Base-by-base conservation (phyloP, 2,888 invertebrate species). In the Hylaea fasciaria region DNA sequence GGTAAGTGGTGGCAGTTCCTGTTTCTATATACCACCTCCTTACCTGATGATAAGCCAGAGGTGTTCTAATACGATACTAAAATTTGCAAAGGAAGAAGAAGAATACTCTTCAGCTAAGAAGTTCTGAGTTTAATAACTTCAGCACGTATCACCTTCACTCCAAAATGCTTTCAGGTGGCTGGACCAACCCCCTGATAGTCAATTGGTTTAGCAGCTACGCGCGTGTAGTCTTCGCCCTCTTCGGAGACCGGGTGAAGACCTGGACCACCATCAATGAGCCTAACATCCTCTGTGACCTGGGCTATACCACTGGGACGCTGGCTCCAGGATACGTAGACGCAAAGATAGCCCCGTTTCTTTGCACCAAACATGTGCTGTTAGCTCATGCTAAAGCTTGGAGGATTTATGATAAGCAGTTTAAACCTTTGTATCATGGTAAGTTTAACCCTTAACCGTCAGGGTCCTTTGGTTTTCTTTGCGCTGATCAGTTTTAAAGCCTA, bases 241-340 rank as follows among this genome's bases (percentile, higher is more conserved):
- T 90, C 68, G 95, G 93, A 0, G 93, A 93, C 69, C 89, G 94
- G 40, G 94, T 95, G 0, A 93, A 90, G 74, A 83, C 89, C 45
- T 96, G 95, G 95, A 91, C 95, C 0, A 96, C 96, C 0, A 91
- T 96, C 55, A 96, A 96, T 76, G 96, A 96, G 70, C 95, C 95
- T 0, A 74, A 78, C 0, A 46, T 57, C 0, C 13, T 70, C 0
- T 78, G 78, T 17, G 75, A 75, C 0, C 13, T 16, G 0, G 55
- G 53, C 0, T 76, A 68, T 51, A 35, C 0, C 0, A 46, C 41
- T 0, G 40, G 44, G 0, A 14, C 28, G 0, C 0, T 40, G 0
- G 70, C 72, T 0, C 77, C 77, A 0, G 68, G 63, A 2, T 0
- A 72, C 0, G 14, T 62, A 0, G 66, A 69, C 3, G 12, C 28